These are phyloP conservation scores for Hymenopus coronatus DNA, from an alignment of 2,888 invertebrate genomes.

Conservation along the genomic window DNA sequence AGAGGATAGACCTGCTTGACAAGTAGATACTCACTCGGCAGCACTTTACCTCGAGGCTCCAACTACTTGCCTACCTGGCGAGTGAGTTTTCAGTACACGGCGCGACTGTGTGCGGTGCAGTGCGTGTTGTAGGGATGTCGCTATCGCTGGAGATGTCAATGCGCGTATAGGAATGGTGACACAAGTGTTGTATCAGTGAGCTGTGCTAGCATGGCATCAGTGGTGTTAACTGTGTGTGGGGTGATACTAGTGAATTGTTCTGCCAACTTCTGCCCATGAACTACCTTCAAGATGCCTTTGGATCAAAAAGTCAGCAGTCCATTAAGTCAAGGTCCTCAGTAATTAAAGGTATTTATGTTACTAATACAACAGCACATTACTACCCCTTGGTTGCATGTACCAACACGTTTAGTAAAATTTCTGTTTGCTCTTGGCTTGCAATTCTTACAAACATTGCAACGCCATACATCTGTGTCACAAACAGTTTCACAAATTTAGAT, in stretches of 20 bases:
- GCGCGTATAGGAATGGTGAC: not conserved
- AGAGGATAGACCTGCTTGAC: not conserved
- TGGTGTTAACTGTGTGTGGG: not conserved
- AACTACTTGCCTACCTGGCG: not conserved
- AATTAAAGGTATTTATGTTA: not conserved
- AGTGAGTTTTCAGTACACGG: not conserved
- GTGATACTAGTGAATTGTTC: not conserved
- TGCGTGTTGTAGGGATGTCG: not conserved
- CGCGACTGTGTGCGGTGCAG: not conserved
- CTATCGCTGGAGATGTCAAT: not conserved
- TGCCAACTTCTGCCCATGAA: not conserved
- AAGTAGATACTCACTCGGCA: not conserved
- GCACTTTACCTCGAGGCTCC: not conserved
- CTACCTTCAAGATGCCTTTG: not conserved
- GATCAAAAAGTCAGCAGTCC: not conserved
- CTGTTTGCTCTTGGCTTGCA: too few species aligned
- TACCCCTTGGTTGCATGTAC: too few species aligned
- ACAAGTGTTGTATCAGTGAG: not conserved
- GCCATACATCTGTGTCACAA: too few species aligned
- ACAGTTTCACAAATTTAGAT: too few species aligned
- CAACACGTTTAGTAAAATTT: too few species aligned
- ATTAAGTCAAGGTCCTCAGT: not conserved
- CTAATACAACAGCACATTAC: too few species aligned
- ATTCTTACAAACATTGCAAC: too few species aligned
- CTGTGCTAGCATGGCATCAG: not conserved